Percentiles rank a stretch among this genome's conserved stretches.
Evolutionary conservation across 2,888 invertebrate genomes (phyloP).

Genomic region (Diplolepis rosae): DNA sequence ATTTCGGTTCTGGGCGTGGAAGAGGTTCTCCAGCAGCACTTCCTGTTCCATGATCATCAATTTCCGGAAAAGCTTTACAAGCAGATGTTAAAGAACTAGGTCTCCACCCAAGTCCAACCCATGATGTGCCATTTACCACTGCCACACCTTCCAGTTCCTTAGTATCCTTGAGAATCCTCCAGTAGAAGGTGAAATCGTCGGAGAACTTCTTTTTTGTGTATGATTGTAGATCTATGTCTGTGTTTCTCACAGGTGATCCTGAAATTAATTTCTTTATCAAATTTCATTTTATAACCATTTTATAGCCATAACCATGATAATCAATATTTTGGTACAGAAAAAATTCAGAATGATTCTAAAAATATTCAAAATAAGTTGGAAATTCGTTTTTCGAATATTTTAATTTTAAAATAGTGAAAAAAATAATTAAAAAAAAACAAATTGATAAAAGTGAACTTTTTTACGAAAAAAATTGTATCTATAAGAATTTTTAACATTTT

Average conservation of each 20-base stretch:
- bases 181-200: slow-evolving; percentile 86
- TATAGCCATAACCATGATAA: no score
- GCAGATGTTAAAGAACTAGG: slow-evolving; percentile 83
- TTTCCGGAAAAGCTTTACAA: slow-evolving; percentile 87
- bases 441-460: no score
- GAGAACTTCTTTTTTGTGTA: slow-evolving; percentile 84
- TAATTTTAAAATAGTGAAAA: no score
- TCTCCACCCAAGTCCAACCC: slow-evolving; percentile 91
- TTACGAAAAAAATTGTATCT: no score
- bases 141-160: slow-evolving; percentile 92
- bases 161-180: slow-evolving; percentile 87
- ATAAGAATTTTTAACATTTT: no score
- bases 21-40: slow-evolving; percentile 70
- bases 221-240: slow-evolving; percentile 81
- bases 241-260: slow-evolving; percentile 86
- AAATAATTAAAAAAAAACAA: no score
- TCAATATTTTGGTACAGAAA: no score
- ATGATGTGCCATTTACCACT: slow-evolving; percentile 91
- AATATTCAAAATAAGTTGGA: neutral
- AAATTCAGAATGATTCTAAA: neutral
- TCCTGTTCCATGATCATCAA: slow-evolving; percentile 71
- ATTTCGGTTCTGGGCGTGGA: slow-evolving; percentile 73
- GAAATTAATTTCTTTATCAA: slow-evolving; percentile 39
- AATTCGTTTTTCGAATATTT: no score
- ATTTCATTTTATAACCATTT: neutral